Conservation (phyloP, 2,113 vertebrate genomes). For the Callionymus lyra region DNA sequence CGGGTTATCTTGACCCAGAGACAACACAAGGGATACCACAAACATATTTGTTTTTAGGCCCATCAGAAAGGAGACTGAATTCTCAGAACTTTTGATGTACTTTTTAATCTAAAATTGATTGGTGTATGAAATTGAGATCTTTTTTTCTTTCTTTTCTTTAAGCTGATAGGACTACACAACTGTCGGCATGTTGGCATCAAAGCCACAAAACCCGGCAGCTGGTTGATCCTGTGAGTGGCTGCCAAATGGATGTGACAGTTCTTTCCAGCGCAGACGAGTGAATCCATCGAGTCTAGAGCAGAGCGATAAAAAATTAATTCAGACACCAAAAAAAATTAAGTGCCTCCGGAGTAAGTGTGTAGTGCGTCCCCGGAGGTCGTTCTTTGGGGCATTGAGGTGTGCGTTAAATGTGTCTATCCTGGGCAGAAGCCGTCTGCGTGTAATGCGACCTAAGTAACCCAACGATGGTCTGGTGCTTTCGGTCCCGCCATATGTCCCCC, state of each 20-base stretch:
- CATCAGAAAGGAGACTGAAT: no score
- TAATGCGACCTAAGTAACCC: constrained; percentile 76
- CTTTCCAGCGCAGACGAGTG: constrained; percentile 63
- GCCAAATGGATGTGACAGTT: constrained; percentile 60
- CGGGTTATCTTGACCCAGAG: no score
- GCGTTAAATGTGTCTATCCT: constrained; percentile 71
- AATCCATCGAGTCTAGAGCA: constrained; percentile 66
- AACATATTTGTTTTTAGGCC: no score
- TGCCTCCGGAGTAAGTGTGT: constrained; percentile 73
- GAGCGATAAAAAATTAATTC: constrained; percentile 84
- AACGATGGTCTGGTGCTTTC: constrained; percentile 36
- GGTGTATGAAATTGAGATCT: no score
- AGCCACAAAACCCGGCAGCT: constrained; percentile 51
- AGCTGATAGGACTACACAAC: constrained; percentile 34
- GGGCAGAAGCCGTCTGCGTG: constrained; percentile 64
- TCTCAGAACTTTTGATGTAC: no score
- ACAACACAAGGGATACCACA: no score
- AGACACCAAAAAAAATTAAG: constrained; percentile 72
- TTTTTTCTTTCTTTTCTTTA: constrained; percentile 22
- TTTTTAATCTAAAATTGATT: no score
- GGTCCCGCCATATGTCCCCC: constrained; percentile 43
- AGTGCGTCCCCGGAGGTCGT: constrained; percentile 71
- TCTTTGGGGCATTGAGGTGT: constrained; percentile 69
- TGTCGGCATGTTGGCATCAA: constrained; percentile 31
- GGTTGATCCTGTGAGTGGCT: constrained; percentile 62